Percentiles rank a stretch among this genome's conserved stretches.
Conservation (phyloP, 1,140 invertebrate species). For the Subanguina moxae region DNA sequence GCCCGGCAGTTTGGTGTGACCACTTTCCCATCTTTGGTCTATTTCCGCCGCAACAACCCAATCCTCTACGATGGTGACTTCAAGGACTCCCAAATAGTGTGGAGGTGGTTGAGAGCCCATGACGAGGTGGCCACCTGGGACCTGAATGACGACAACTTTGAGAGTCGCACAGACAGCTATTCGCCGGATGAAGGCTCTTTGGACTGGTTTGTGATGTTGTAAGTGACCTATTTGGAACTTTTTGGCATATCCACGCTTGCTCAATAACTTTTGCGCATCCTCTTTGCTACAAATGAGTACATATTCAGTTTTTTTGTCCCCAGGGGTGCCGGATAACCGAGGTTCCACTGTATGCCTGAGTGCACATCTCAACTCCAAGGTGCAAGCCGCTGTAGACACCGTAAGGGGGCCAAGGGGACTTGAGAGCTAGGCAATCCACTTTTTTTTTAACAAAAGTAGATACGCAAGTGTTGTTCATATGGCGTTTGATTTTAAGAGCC, state of each 20-base stretch:
- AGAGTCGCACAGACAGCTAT: slow-evolving; percentile 50
- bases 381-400: too few species aligned
- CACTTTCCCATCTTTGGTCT: slow-evolving; percentile 57
- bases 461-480: too few species aligned
- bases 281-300: too few species aligned
- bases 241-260: too few species aligned
- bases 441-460: too few species aligned
- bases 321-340: too few species aligned
- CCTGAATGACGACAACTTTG: slow-evolving; percentile 56
- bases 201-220: slow-evolving; percentile 60
- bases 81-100: slow-evolving; percentile 56
- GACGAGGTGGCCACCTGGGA: slow-evolving; percentile 53
- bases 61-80: slow-evolving; percentile 59
- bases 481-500: not conserved
- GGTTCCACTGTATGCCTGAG: too few species aligned
- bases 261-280: too few species aligned
- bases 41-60: slow-evolving; percentile 56
- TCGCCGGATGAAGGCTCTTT: slow-evolving; percentile 57
- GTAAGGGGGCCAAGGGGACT: too few species aligned
- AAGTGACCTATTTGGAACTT: slow-evolving; percentile 24
- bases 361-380: too few species aligned
- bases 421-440: too few species aligned
- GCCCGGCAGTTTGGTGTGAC: slow-evolving; percentile 55
- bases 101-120: slow-evolving; percentile 57
- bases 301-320: too few species aligned